phyloP scores from a whole-genome alignment of 1,140 invertebrate genomes.

The Fopius arisanus region DNA sequence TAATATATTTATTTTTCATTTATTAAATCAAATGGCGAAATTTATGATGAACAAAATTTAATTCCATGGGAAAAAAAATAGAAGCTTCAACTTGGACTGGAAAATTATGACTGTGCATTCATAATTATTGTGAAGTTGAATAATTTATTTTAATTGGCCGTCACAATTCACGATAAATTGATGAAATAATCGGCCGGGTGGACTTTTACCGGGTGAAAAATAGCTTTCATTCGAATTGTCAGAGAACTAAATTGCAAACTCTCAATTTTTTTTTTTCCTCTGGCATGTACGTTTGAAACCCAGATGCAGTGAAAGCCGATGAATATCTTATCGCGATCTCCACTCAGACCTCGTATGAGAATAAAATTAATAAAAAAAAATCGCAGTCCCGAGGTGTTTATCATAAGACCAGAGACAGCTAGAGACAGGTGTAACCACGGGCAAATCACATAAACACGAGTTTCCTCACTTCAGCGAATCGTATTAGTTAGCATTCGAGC shows the following conservation, averaged over 20 bases:
- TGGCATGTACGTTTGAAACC: background rate
- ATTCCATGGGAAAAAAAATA: too few relatives aligned
- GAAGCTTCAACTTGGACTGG: too few relatives aligned
- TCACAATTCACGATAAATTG: background rate
- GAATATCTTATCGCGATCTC: background rate
- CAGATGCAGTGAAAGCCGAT: background rate
- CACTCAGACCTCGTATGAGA: background rate
- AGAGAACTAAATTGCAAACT: background rate
- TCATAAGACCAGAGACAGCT: conserved; percentile 11
- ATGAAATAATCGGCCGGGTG: background rate
- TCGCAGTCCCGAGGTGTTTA: background rate
- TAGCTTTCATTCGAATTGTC: background rate
- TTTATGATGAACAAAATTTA: too few relatives aligned
- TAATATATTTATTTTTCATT: too few relatives aligned
- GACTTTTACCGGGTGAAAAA: background rate
- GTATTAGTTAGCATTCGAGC: conserved; percentile 23
- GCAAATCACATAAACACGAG: conserved; percentile 13
- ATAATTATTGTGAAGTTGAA: background rate
- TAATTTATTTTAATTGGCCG: background rate
- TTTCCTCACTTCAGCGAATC: background rate
- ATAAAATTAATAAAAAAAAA: conserved; percentile 12
- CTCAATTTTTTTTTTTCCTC: background rate
- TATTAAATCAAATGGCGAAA: too few relatives aligned
- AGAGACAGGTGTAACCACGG: conserved; percentile 18
- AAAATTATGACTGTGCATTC: too few relatives aligned